Base-by-base conservation (phyloP, 2,113 vertebrate genomes). In the Pedionomus torquatus region DNA sequence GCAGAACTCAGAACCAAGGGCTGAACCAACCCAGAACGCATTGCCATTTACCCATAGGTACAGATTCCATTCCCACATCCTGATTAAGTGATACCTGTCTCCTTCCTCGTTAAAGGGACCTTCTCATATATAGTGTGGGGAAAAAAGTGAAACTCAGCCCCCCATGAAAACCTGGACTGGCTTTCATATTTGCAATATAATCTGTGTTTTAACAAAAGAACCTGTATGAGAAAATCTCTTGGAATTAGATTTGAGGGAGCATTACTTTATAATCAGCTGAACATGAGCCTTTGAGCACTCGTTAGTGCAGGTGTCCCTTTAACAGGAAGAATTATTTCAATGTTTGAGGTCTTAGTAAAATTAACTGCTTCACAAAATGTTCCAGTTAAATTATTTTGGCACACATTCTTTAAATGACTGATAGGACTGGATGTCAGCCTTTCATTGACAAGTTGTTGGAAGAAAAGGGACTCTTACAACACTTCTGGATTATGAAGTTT, bases 1-100 rank as follows among this genome's bases (percentile, higher is more conserved):
- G 2, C 98, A 98, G 95, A 98, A 98, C 96, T 94, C 97, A 5
- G 99, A 99, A 93, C 96, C 98, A 96, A 98, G 99, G 94, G 96
- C 98, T 75, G 99, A 99, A 97, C 98, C 98, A 86, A 98, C 99
- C 96, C 99, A 99, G 98, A 99, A 99, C 89, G 98, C 99, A 93
- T 98, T 99, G 95, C 97, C 98, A 96, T 98, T 98, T 98, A 98
- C 99, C 66, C 99, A 99, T 98, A 99, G 99, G 99, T 99, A 98
- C 98, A 97, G 82, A 96, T 98, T 98, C 95, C 93, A 89, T 98
- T 97, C 98, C 89, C 88, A 95, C 87, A 94, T 98, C 96, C 93
- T 98, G 91, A 98, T 97, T 97, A 95, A 97, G 70, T 98, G 95
- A 97, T 89, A 49, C 37, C 65, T 87, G 37, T 83, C 35, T 97